phyloP scores from a whole-genome alignment of 2,888 invertebrate species.

The Nesidiocoris tenuis region DNA sequence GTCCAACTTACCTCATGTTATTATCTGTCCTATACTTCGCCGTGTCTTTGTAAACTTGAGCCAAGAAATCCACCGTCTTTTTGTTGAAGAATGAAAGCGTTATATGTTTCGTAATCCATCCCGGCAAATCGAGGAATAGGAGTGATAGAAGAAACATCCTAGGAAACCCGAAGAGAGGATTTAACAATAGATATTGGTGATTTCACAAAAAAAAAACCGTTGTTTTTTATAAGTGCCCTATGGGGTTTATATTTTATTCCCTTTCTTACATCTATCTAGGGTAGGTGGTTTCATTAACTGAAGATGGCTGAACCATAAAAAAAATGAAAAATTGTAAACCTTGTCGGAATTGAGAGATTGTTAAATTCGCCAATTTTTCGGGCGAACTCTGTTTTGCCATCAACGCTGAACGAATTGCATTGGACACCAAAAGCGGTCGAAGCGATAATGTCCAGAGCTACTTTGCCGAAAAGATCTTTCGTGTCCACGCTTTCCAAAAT shows the following conservation, averaged over 20 bases:
- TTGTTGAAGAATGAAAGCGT: constrained; percentile 51
- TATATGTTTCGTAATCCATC: constrained; percentile 48
- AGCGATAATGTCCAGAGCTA: constrained; percentile 61
- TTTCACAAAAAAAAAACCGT: too few relatives aligned
- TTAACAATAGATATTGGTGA: too few relatives aligned
- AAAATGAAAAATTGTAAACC: too few relatives aligned
- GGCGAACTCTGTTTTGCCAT: constrained; percentile 59
- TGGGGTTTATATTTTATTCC: too few relatives aligned
- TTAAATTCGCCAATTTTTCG: constrained; percentile 52
- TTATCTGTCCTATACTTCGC: constrained; percentile 48
- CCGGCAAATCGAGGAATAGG: constrained; percentile 49
- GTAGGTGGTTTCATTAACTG: too few relatives aligned
- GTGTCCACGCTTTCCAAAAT: constrained; percentile 57
- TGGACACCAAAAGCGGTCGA: constrained; percentile 62
- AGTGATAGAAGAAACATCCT: constrained; percentile 45
- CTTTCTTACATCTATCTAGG: too few relatives aligned
- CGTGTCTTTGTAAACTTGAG: constrained; percentile 49
- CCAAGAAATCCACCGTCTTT: constrained; percentile 50
- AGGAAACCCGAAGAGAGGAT: constrained; percentile 40
- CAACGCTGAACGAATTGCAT: constrained; percentile 58
- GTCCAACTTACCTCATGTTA: constrained; percentile 53
- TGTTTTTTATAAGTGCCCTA: too few relatives aligned
- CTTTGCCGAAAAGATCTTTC: constrained; percentile 60
- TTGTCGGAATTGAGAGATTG: constrained; percentile 46
- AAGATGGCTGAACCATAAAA: too few relatives aligned